Evolutionary conservation across 2,888 invertebrate genomes (phyloP), one percentile per base, ranked within the genome.

Genomic region (Caenorhabditis sinica): DNA sequence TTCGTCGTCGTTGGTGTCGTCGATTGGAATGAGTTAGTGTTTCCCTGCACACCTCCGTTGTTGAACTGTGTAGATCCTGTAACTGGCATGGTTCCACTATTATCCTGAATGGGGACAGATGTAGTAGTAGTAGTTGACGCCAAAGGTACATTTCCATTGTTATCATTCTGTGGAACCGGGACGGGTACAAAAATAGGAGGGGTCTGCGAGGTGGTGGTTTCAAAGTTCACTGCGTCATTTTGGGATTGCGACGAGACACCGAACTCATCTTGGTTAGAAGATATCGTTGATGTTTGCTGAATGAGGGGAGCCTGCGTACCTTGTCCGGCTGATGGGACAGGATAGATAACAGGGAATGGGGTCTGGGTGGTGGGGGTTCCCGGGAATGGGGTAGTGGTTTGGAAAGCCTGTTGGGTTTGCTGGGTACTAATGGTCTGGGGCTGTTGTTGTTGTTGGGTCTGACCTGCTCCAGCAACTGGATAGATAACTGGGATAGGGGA

Each of bases 201-300:
- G 74, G 74, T 40, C 58, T 58, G 68, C 20, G 66, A 51, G 51
- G 63, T 20, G 49, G 49, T 49, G 23, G 53, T 66, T 33, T 36
- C 40, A 13, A 45, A 40, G n/a, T 20, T 8, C 11, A 23, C 66
- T 2, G 45, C 45, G 43, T 68, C 60, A 66, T 76, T 76, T 23
- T 20, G 60, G 15, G 36, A 45, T n/a, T 65, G 61, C n/a, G 40
- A 63, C 17, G 51, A 45, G 45, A 17, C 40, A 58, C 76, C 68
- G 25, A 68, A 68, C 61, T 77, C 66, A 77, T 77, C 77, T 69
- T 51, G 77, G 58, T 61, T 69, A 77, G 77, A 77, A 77, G 77
- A 68, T 77, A 69, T 23, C 49, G 76, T 76, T 5, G 73, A 61
- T 23, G 76, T 36, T 51, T 56, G 43, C 45, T 68, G 28, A 20